Conservation (phyloP, 1,140 invertebrate genomes). For the Procambarus virginalis region DNA sequence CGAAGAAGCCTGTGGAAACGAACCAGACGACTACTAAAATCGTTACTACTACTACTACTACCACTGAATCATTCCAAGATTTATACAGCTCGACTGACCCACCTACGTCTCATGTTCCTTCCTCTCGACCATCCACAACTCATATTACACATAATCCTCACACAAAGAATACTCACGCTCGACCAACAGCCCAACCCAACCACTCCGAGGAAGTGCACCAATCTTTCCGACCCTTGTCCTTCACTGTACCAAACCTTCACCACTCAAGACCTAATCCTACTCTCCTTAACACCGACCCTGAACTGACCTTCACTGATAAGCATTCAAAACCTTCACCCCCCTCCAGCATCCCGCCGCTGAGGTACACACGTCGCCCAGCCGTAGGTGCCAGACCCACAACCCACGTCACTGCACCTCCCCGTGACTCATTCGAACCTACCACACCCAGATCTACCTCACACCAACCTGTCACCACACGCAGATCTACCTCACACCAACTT, state of each 20-base stretch:
- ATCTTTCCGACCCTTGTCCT: background rate
- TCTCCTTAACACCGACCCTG: background rate
- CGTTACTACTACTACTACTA: background rate
- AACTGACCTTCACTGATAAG: background rate
- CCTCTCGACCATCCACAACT: background rate
- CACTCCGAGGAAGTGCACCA: background rate
- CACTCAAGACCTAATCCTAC: background rate
- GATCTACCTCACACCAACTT: background rate
- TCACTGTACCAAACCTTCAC: background rate
- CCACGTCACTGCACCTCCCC: background rate
- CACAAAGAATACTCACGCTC: background rate
- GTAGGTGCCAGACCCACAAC: background rate
- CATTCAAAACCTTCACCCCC: background rate
- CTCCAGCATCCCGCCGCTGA: slow-evolving; percentile 19
- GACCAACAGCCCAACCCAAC: background rate
- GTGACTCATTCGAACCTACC: background rate
- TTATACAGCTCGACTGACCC: background rate
- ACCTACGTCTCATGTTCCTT: background rate
- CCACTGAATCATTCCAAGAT: background rate
- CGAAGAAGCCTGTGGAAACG: background rate
- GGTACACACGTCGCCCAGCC: slow-evolving; percentile 46
- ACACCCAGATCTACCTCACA: background rate
- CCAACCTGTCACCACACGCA: background rate
- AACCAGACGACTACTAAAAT: background rate
- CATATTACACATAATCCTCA: background rate